phyloP scores from a whole-genome alignment of 2,888 invertebrate genomes.

The Cacoxenus indagator region DNA sequence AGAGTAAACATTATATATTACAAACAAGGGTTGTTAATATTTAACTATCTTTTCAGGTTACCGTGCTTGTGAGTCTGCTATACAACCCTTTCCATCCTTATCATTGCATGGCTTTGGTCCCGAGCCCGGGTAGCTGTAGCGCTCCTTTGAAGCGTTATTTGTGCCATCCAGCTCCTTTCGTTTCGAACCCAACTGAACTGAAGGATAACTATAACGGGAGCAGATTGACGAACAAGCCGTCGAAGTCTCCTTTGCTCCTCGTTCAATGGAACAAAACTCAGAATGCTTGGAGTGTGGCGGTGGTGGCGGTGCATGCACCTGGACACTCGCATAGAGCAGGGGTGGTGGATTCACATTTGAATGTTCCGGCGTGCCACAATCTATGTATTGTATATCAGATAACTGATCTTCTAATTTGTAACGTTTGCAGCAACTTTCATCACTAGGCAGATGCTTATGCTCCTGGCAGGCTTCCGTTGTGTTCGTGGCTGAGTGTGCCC shows the following conservation, averaged over 20 bases:
- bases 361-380: constrained; percentile 82
- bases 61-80: constrained; percentile 29
- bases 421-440: constrained; percentile 75
- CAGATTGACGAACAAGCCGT: constrained; percentile 33
- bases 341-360: constrained; percentile 61
- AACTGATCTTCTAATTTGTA: constrained; percentile 83
- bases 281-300: constrained; percentile 53
- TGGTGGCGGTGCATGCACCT: constrained; percentile 69
- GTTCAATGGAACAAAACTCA: constrained; percentile 35
- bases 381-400: constrained; percentile 84
- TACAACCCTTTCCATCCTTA: constrained; percentile 30
- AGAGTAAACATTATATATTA: not conserved
- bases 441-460: constrained; percentile 60
- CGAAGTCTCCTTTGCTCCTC: not conserved
- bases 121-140: constrained; percentile 70
- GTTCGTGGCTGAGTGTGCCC: constrained; percentile 37
- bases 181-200: constrained; percentile 67
- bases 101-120: constrained; percentile 32
- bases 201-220: constrained; percentile 68
- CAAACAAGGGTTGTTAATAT: not conserved
- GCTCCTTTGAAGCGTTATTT: constrained; percentile 60
- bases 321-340: constrained; percentile 67
- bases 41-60: not conserved
- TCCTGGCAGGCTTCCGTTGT: constrained; percentile 44
- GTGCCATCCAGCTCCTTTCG: constrained; percentile 60